These are phyloP conservation scores for Flabesymbios commensalis DNA, from an alignment of 2,888 invertebrate species.

Conservation along the genomic window DNA sequence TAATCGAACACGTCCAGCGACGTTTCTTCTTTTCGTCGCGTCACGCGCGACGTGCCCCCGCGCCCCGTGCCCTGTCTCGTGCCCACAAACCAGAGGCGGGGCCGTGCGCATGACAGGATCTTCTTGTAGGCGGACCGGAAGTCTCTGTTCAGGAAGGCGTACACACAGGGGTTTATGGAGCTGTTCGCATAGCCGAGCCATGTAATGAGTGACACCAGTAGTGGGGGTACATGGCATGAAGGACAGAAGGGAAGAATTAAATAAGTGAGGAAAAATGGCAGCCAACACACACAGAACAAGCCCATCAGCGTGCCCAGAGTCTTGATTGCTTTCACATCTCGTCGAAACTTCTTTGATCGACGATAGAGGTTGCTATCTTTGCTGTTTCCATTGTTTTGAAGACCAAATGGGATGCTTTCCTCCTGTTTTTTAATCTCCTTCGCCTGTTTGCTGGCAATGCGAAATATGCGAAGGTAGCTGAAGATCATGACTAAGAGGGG, in stretches of 20 bases:
- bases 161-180: slow-evolving; percentile 44
- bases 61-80: not conserved
- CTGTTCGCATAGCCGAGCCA: slow-evolving; percentile 48
- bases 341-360: slow-evolving; percentile 21
- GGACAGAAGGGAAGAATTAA: slow-evolving; percentile 39
- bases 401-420: not conserved
- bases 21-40: too few relatives aligned
- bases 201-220: slow-evolving; percentile 38
- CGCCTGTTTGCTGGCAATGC: slow-evolving; percentile 47
- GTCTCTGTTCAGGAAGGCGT: slow-evolving; percentile 43
- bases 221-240: slow-evolving; percentile 34
- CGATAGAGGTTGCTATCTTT: not conserved
- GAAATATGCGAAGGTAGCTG: slow-evolving; percentile 49
- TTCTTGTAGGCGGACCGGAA: slow-evolving; percentile 39
- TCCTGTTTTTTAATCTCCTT: slow-evolving; percentile 13
- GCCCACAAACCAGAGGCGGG: not conserved
- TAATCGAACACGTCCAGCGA: too few relatives aligned
- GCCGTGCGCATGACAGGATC: slow-evolving; percentile 12
- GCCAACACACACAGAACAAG: slow-evolving; percentile 38
- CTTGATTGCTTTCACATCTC: slow-evolving; percentile 38
- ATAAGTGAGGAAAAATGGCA: slow-evolving; percentile 42
- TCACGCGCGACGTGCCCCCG: too few relatives aligned
- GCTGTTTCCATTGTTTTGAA: not conserved
- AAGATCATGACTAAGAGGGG: slow-evolving; percentile 53
- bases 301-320: slow-evolving; percentile 42